phyloP scores from a whole-genome alignment of 2,888 invertebrate genomes.

The Agrotis exclamationis region DNA sequence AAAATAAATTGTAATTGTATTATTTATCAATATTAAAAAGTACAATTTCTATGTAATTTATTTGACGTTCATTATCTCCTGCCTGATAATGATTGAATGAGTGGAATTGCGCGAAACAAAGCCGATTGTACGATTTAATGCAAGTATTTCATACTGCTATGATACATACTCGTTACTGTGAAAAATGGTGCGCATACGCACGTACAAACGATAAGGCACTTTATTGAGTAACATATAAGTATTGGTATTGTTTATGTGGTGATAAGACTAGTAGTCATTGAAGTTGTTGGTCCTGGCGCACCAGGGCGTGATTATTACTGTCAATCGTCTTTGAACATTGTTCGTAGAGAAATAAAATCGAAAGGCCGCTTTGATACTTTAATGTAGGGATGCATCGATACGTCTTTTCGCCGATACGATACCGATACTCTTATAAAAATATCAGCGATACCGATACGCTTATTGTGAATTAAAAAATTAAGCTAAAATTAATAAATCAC shows the following conservation, averaged over 20 bases:
- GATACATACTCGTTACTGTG: slow-evolving; percentile 3
- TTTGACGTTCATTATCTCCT: slow-evolving; percentile 39
- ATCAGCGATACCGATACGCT: no score
- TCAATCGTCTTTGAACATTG: background rate
- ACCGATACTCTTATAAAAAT: no score
- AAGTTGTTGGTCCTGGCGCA: background rate
- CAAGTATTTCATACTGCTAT: slow-evolving; percentile 14
- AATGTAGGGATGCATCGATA: no score
- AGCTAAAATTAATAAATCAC: no score
- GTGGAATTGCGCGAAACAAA: slow-evolving; percentile 20
- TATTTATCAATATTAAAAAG: no score
- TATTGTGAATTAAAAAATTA: no score
- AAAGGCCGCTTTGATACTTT: background rate
- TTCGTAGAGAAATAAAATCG: background rate
- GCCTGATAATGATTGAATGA: slow-evolving; percentile 38
- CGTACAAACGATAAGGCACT: slow-evolving; percentile 19
- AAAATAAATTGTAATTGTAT: no score
- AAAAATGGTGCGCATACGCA: background rate
- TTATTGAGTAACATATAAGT: background rate
- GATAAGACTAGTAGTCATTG: slow-evolving; percentile 16
- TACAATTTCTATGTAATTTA: slow-evolving; percentile 11
- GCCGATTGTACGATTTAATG: slow-evolving; percentile 27
- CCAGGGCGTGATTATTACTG: background rate
- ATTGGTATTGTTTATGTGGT: background rate
- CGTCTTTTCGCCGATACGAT: no score